phyloP scores from a whole-genome alignment of 2,113 vertebrate species.

The Anas platyrhynchos region DNA sequence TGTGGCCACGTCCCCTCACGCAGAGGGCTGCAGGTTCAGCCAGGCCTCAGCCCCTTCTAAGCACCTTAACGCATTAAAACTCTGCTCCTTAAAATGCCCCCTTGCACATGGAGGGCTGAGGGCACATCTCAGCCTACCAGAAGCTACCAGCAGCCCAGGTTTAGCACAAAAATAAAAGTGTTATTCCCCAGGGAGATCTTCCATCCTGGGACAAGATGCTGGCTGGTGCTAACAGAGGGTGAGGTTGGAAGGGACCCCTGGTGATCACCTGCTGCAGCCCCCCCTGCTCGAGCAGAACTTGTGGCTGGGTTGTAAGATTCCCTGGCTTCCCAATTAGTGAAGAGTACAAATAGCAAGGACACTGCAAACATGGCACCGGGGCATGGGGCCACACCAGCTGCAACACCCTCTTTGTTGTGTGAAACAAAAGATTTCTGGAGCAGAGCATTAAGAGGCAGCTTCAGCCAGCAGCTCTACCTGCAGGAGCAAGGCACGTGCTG shows the following conservation, averaged over 20 bases:
- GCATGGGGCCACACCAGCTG: fast-evolving
- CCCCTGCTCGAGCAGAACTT: not conserved
- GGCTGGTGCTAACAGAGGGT: not conserved
- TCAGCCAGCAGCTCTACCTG: not conserved
- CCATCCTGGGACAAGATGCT: not conserved
- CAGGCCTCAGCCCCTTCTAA: not conserved
- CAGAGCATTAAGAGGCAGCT: not conserved
- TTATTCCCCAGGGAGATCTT: not conserved
- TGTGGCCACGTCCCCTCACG: not conserved
- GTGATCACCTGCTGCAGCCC: not conserved
- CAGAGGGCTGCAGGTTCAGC: not conserved
- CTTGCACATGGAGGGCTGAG: not conserved
- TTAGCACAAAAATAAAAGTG: not conserved
- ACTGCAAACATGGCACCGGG: not conserved
- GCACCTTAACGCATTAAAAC: not conserved
- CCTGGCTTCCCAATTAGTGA: not conserved
- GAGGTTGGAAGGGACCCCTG: no score
- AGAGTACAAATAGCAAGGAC: not conserved
- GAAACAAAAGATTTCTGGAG: not conserved
- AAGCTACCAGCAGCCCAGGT: not conserved
- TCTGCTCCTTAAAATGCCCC: not conserved
- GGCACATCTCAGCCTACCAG: not conserved
- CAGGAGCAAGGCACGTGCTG: not conserved
- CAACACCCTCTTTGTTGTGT: not conserved
- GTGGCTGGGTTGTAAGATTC: not conserved